phyloP scores from a whole-genome alignment of 2,113 vertebrate species.

The western clawed frog (Xenopus tropicalis) region UCB_Xtro_10.0 CM004451.2:78036501-78037000 shows the following conservation, averaged over 20 bases:
- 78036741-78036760: constrained; percentile 81
- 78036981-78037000: constrained; percentile 62
- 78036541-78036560: no score
- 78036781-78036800: constrained; percentile 85
- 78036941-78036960: constrained; percentile 81
- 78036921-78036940: constrained; percentile 72
- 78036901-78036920: constrained; percentile 80
- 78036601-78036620: constrained; percentile 90
- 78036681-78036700: constrained; percentile 92
- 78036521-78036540: no score
- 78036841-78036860: constrained; percentile 81
- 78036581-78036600: constrained; percentile 78
- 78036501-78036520: no score
- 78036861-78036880: constrained; percentile 86
- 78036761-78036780: constrained; percentile 56
- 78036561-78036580: constrained; percentile 53
- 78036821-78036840: constrained; percentile 60
- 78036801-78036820: constrained; percentile 79
- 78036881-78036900: constrained; percentile 87
- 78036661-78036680: constrained; percentile 94
- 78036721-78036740: constrained; percentile 87
- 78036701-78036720: constrained; percentile 94
- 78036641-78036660: constrained; percentile 85
- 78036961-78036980: constrained; percentile 70
- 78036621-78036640: constrained; percentile 71